Conservation (phyloP, 2,113 vertebrate genomes). For the Xenopus tropicalis region UCB_Xtro_10.0 CM004443.2:5499501-5500000, state of each 20-base stretch:
- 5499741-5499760: conserved; percentile 19
- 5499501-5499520: background rate
- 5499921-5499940: background rate
- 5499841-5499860: background rate
- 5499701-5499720: conserved; percentile 8
- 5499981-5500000: background rate
- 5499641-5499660: conserved; percentile 20
- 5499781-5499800: background rate
- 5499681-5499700: conserved; percentile 9
- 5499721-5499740: conserved; percentile 9
- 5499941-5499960: conserved; percentile 1
- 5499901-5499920: conserved; percentile 5
- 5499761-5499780: conserved; percentile 10
- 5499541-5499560: conserved; percentile 16
- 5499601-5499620: conserved; percentile 17
- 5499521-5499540: background rate
- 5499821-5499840: background rate
- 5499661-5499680: background rate
- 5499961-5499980: background rate
- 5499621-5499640: background rate
- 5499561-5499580: conserved; percentile 16
- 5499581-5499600: conserved; percentile 32
- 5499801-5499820: background rate
- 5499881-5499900: background rate
- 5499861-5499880: background rate